A percentile compares a stretch with the other conserved stretches of the same genome.
Conservation (phyloP, 2,797 vertebrate species). For the Macroramphosus scolopax region DNA sequence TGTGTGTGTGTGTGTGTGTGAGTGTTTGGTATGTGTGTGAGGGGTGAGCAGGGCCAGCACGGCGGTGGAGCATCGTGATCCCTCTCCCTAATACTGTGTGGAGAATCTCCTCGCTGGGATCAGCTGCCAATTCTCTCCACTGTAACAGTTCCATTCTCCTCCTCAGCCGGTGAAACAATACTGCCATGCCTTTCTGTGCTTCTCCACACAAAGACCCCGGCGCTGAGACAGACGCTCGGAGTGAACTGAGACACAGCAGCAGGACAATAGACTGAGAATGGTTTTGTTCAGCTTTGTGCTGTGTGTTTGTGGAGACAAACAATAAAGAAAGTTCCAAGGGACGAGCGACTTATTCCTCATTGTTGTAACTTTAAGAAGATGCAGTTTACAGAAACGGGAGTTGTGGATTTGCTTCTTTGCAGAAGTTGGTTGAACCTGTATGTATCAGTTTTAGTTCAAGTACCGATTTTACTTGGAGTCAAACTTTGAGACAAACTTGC, state of each 20-base stretch:
- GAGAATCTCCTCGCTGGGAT: conserved; percentile 73
- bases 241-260: conserved; percentile 66
- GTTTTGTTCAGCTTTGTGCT: conserved; percentile 69
- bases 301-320: conserved; percentile 60
- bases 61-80: conserved; percentile 61
- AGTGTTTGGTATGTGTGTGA: too few species aligned
- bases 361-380: conserved; percentile 65
- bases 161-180: conserved; percentile 71
- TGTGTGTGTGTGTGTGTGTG: conserved; percentile 14
- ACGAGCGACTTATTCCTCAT: conserved; percentile 53
- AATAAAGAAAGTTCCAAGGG: conserved; percentile 66
- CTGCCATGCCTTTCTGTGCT: conserved; percentile 53
- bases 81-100: conserved; percentile 71
- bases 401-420: too few species aligned
- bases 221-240: conserved; percentile 68
- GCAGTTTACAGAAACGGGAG: conserved; percentile 33
- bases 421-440: conserved; percentile 15
- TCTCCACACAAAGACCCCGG: conserved; percentile 70
- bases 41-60: conserved; percentile 43
- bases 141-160: conserved; percentile 72
- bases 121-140: conserved; percentile 71
- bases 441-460: neutral
- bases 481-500: neutral
- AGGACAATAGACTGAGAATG: conserved; percentile 66
- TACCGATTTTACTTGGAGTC: conserved; percentile 1